Percentiles rank a stretch among this genome's conserved stretches.
Conservation (phyloP, 2,888 invertebrate genomes). For the Teleiodes luculella region DNA sequence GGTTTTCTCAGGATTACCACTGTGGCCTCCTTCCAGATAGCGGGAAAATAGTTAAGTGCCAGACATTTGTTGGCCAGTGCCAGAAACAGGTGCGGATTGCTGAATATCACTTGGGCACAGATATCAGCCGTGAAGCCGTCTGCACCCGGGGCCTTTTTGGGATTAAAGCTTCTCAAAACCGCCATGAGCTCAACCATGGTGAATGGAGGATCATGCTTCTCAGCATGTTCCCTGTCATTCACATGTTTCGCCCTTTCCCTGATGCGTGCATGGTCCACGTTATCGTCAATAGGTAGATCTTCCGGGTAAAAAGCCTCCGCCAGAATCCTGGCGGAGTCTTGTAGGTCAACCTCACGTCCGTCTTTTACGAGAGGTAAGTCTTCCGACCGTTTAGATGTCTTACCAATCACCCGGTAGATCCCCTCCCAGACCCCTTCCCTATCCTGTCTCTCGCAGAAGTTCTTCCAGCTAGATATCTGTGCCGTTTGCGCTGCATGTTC, state of each 20-base stretch:
- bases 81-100: background rate
- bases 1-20: background rate
- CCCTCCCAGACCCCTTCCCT: conserved; percentile 21
- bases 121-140: conserved; percentile 22
- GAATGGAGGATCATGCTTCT: background rate
- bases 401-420: conserved; percentile 11
- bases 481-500: conserved; percentile 6
- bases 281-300: no score
- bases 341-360: background rate
- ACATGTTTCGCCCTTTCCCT: background rate
- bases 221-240: no score
- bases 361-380: conserved; percentile 1
- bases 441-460: conserved; percentile 25
- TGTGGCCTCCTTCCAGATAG: background rate
- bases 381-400: background rate
- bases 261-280: conserved; percentile 12
- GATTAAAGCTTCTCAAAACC: conserved; percentile 10
- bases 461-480: conserved; percentile 24
- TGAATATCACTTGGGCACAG: conserved; percentile 8
- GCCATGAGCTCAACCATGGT: conserved; percentile 1
- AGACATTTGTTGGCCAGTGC: background rate
- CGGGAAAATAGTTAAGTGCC: background rate
- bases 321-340: conserved; percentile 5
- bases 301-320: background rate
- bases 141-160: conserved; percentile 21